Evolutionary conservation across 2,797 vertebrate genomes (phyloP), one percentile per base, ranked within the genome.

Genomic region (Tokudaia tokunoshimensis): DNA sequence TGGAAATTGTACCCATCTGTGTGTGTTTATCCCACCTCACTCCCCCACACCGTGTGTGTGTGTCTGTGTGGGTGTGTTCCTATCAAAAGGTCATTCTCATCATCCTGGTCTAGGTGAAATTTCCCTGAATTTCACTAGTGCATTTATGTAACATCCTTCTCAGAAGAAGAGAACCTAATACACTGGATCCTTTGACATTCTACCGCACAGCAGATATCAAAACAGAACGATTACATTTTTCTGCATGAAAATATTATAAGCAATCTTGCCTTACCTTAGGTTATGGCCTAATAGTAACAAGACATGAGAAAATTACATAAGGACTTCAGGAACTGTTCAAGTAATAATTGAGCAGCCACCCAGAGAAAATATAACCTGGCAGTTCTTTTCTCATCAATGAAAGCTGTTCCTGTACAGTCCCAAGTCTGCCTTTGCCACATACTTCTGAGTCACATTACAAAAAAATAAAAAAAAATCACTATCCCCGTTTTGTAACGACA

Each of bases 371-470:
- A 79, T 65, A 97, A 96, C 67, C 87, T 93, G 87, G 80, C 74
- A 89, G 80, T 65, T 97, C 95, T 79, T 91, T 70, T 96, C 95
- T 89, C 94, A 92, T 97, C 96, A 96, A 90, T 96, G 89, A 94
- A 97, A 97, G 82, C 94, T 97, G 67, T 95, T 94, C 63, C 92
- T 94, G 34, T 84, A 70, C 17, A 85, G 87, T 90, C 84, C 57
- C 83, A 65, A 95, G 41, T 85, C 88, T 97, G 86, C 75, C 91
- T 96, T 91, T 65, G 29, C 95, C 94, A 94, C 86, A 90, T 92
- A 96, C 79, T 94, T 96, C 84, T 95, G 96, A 97, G 92, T 97
- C 97, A 97, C 65, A 84, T 94, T 82, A 89, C 88, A 12, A 75
- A 75, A 24, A 83, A 89, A 70, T 70, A 63, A 67, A 80, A 80